Conservation (phyloP, 2,888 invertebrate species). For the Ectemnius continuus region DNA sequence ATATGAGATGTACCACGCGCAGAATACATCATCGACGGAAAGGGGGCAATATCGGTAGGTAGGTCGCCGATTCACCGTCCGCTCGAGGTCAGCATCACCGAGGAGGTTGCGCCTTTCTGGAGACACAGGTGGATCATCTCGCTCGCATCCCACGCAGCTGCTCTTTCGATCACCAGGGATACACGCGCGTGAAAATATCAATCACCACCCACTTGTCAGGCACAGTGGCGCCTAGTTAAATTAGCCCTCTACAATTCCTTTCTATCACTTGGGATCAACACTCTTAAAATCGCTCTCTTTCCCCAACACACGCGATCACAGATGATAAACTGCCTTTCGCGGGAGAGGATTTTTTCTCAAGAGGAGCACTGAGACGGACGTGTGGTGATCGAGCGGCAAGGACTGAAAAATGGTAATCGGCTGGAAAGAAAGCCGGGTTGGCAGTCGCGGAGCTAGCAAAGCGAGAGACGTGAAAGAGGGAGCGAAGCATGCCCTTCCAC, state of each 20-base stretch:
- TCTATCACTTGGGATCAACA: too few relatives aligned
- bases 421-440: constrained; percentile 8
- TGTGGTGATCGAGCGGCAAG: background rate
- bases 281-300: too few relatives aligned
- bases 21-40: constrained; percentile 12
- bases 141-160: too few relatives aligned
- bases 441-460: constrained; percentile 23
- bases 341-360: background rate
- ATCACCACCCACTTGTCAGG: background rate
- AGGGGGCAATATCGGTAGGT: background rate
- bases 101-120: background rate
- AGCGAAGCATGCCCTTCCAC: constrained; percentile 46
- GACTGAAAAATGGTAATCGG: constrained; percentile 18
- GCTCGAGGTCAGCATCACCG: constrained; percentile 25
- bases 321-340: background rate
- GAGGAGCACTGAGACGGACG: background rate
- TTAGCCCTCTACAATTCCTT: too few relatives aligned
- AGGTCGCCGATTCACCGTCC: constrained; percentile 16
- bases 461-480: background rate
- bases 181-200: background rate
- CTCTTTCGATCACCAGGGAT: background rate
- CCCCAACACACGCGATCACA: too few relatives aligned
- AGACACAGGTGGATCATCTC: constrained; percentile 19
- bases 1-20: constrained; percentile 33
- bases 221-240: too few relatives aligned